Base-by-base conservation (phyloP, 2,797 vertebrate species). In the Parauchenoglanis punctatus region DNA sequence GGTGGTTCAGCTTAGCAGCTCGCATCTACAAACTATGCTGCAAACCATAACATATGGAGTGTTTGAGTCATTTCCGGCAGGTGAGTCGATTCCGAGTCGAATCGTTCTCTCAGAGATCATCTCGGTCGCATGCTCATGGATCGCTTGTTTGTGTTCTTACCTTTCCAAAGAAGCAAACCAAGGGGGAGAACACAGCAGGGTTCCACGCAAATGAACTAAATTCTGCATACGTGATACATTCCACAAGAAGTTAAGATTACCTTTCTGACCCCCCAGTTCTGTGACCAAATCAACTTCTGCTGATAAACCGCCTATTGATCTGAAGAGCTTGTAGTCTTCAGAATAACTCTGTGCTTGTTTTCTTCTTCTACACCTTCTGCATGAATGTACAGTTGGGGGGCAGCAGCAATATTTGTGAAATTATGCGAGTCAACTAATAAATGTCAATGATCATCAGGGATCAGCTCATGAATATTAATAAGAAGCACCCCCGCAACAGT, bases 391-490 rank as follows among this genome's bases (percentile, higher is more conserved):
- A 82, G 25, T 49, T 31, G 59, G 15, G 17, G 56, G 78, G 35
- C 77, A 80, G 56, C 31, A 25, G 31, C 20, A 7, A 31, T 40
- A 44, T 44, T 81, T 44, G 13, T 0, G 52, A 81, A 65, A 7
- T 49, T 49, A 52, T 31, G 8, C 7, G 61, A 82, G 15, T 82
- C 61, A 65, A 49, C 40, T 82, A 82, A 67, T 67, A 31, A 82
- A 82, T 82, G 81, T 82, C 80, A 82, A 49, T 82, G 80, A 65
- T 82, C 59, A 82, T 65, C 78, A 61, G 56, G 80, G 25, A 82
- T 28, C 44, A 65, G 25, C 25, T 82, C 5, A 65, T 65, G 44
- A 65, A 82, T 82, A 65, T 82, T 82, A 46, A 65, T 82, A 65
- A 59, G 18, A 28, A 15, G 61, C 44, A 49, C 40, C 59, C 59